Percentiles rank a stretch among this genome's conserved stretches.
Conservation (phyloP, 2,797 vertebrate species). For the Cossypha caffra region DNA sequence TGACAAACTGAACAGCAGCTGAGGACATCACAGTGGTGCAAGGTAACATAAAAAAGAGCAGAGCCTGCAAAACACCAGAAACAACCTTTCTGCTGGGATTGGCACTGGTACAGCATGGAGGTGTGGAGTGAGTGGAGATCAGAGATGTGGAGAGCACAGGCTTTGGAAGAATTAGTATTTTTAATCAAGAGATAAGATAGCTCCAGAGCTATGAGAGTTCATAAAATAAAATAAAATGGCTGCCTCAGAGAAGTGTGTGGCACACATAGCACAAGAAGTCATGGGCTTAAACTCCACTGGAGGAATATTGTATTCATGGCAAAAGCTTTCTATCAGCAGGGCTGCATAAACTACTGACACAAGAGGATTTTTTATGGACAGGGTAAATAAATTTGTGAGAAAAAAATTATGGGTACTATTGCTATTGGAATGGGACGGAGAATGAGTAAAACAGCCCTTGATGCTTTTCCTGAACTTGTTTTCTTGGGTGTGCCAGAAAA, state of each 20-base stretch:
- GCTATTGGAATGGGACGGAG: not conserved
- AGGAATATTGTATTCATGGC: not conserved
- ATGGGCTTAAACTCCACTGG: not conserved
- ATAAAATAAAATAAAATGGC: not conserved
- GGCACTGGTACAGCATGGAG: accelerated
- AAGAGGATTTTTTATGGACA: not conserved
- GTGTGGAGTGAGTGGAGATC: not conserved
- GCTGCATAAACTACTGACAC: not conserved
- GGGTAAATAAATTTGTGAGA: not conserved
- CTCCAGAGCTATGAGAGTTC: not conserved
- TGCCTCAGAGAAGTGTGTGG: not conserved
- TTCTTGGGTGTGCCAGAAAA: not conserved
- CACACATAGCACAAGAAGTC: not conserved
- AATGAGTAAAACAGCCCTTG: not conserved
- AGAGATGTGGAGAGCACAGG: not conserved
- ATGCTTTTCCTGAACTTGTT: not conserved
- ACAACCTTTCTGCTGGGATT: not conserved
- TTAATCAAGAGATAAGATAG: not conserved
- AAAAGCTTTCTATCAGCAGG: not conserved
- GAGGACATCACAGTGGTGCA: not conserved
- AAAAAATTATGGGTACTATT: not conserved
- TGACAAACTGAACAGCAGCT: not conserved
- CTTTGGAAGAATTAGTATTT: not conserved
- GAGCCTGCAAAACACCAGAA: not conserved
- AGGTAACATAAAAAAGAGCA: not conserved